phyloP scores from a whole-genome alignment of 2,797 vertebrate genomes.

The Acanthurus tractus region DNA sequence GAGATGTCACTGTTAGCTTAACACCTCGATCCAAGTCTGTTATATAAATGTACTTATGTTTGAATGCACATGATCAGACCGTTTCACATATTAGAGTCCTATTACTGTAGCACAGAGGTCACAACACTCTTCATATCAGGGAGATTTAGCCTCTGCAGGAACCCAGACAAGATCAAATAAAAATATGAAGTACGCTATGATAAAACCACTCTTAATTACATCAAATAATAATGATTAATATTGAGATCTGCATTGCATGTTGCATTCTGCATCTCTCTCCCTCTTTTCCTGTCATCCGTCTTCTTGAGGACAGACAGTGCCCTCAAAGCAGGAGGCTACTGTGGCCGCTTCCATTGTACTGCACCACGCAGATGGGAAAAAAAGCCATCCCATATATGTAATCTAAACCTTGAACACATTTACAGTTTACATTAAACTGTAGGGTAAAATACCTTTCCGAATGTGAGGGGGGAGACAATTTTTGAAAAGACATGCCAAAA shows the following conservation, averaged over 20 bases:
- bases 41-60: conserved; percentile 19
- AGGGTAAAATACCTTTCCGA: not conserved
- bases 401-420: not conserved
- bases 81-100: conserved; percentile 3
- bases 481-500: not conserved
- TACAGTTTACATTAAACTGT: too few relatives aligned
- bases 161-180: conserved; percentile 1
- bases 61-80: conserved; percentile 23
- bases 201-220: not conserved
- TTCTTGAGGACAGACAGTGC: not conserved
- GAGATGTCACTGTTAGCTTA: not conserved
- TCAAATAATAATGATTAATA: not conserved
- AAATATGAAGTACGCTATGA: not conserved
- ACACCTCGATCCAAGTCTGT: conserved; percentile 7
- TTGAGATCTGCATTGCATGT: not conserved
- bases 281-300: not conserved
- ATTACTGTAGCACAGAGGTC: not conserved
- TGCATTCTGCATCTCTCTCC: too few relatives aligned
- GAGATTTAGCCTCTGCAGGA: conserved; percentile 3
- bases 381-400: not conserved
- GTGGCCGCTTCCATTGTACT: not conserved
- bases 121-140: not conserved
- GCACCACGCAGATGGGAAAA: not conserved
- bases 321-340: not conserved
- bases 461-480: not conserved